These are phyloP conservation scores for Leptinotarsa rubiginosa DNA, from an alignment of 2,888 invertebrate species.

Conservation along the genomic window DNA sequence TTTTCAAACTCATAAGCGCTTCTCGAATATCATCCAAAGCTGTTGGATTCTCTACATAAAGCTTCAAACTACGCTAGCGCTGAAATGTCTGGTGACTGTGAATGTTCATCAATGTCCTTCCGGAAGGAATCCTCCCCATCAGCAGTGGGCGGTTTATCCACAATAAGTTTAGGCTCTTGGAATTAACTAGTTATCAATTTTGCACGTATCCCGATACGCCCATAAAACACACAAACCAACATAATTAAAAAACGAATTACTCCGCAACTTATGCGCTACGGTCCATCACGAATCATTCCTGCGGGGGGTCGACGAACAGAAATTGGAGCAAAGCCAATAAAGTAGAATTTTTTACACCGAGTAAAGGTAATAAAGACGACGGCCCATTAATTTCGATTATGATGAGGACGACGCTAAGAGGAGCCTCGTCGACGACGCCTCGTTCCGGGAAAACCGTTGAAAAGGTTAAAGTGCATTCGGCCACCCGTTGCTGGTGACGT, in stretches of 20 bases:
- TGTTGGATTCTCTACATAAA: too few relatives aligned
- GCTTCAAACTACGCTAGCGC: too few relatives aligned
- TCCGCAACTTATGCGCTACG: neutral
- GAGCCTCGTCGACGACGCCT: constrained; percentile 1
- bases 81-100: too few relatives aligned
- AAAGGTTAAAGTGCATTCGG: constrained; percentile 32
- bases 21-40: too few relatives aligned
- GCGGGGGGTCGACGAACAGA: neutral
- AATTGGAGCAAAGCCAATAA: neutral
- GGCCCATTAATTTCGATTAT: constrained; percentile 10
- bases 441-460: constrained; percentile 3
- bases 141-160: too few relatives aligned
- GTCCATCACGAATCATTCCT: neutral
- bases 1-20: too few relatives aligned
- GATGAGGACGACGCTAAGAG: neutral
- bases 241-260: neutral
- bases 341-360: neutral
- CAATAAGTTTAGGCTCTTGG: too few relatives aligned
- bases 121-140: too few relatives aligned
- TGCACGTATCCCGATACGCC: too few relatives aligned
- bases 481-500: constrained; percentile 10
- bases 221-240: neutral
- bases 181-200: too few relatives aligned
- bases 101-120: too few relatives aligned
- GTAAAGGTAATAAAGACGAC: constrained; percentile 8